Evolutionary conservation across 2,797 vertebrate genomes (phyloP), one percentile per base, ranked within the genome.

Genomic region (Echeneis naucrates): DNA sequence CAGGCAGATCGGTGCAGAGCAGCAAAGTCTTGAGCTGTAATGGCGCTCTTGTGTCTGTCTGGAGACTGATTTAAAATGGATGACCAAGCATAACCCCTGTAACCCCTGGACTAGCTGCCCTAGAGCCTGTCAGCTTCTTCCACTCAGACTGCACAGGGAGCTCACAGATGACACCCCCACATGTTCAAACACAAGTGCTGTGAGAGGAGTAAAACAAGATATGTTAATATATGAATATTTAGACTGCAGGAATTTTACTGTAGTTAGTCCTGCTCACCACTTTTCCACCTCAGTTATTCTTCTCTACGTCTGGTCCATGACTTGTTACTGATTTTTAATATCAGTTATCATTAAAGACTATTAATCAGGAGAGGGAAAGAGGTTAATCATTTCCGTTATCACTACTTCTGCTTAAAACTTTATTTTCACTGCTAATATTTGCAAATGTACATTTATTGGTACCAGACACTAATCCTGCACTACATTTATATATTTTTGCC

Each of bases 51-150:
- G 69, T 81, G 68, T 82, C 67, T 84, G 82, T 89, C 89, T 89
- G 82, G 85, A 83, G 89, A 85, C 88, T 89, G 77, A 89, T 93
- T 91, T 94, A 90, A 93, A 94, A 92, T 92, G 91, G 91, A 93
- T 87, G 89, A 91, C 85, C 81, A 83, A 88, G 86, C 86, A 84
- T 86, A 89, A 87, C 73, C 87, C 65, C 62, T 75, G 75, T 82
- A 89, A 92, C 89, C 89, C 87, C 81, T 90, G 72, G 73, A 87
- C 78, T 65, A 67, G 68, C 82, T 77, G 81, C 81, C 81, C 69
- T 51, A 64, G 80, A 81, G 87, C 66, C 80, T 82, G 86, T 78
- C 76, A 19, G 72, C 72, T 80, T 85, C 84, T 54, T 83, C 66
- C 32, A 13, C 45, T 86, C 84, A 70, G 70, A 60, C 82, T 69